Percentiles rank a stretch among this genome's conserved stretches.
phyloP scores from a whole-genome alignment of 2,113 vertebrate genomes.

The Oreocharis arfaki region DNA sequence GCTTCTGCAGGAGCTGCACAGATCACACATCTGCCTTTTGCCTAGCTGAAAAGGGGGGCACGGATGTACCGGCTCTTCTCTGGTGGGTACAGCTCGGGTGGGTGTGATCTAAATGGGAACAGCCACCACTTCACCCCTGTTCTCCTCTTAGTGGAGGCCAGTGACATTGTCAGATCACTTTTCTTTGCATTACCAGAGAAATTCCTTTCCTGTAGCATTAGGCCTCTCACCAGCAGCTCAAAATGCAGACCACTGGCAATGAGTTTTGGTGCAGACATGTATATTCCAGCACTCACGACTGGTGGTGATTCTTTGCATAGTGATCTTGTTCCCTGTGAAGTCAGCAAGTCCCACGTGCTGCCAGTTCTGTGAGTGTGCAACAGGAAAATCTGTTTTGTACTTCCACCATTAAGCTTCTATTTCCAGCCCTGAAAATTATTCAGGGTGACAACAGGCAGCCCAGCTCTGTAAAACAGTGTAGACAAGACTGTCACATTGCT shows the following conservation, averaged over 20 bases:
- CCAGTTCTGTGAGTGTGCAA: not conserved
- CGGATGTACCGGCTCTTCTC: no score
- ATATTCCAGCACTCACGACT: not conserved
- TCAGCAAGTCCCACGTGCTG: not conserved
- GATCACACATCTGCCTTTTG: not conserved
- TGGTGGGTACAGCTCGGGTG: not conserved
- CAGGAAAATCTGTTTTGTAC: slow-evolving; percentile 18
- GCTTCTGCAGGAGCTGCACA: not conserved
- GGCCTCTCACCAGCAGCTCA: not conserved
- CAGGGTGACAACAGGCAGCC: not conserved
- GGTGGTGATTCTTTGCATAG: not conserved
- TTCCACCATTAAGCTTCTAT: slow-evolving; percentile 11
- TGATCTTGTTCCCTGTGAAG: not conserved
- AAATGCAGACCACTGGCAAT: not conserved
- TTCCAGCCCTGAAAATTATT: not conserved
- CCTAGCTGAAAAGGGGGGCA: no score
- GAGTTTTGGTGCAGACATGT: not conserved
- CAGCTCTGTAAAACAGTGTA: not conserved
- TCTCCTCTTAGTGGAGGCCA: not conserved
- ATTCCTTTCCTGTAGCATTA: not conserved
- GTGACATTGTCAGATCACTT: not conserved
- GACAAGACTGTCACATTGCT: not conserved
- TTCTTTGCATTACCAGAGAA: not conserved
- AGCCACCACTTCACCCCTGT: not conserved
- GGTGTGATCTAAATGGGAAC: not conserved